Evolutionary conservation across 2,888 invertebrate species (phyloP), one percentile per base, ranked within the genome.

Genomic region (Cataglyphis rosenhaueri): DNA sequence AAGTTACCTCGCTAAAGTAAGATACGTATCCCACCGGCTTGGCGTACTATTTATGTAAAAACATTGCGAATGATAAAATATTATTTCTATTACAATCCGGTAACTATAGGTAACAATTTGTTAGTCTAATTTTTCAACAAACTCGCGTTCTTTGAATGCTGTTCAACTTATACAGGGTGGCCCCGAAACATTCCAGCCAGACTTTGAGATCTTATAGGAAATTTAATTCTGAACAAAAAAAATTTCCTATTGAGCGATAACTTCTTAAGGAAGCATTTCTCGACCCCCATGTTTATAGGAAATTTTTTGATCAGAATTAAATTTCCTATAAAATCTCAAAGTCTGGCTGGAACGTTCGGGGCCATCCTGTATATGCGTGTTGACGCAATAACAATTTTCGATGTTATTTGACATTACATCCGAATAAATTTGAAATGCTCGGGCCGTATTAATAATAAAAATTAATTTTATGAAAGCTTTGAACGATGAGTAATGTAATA

Each of bases 1-100:
- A 79, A 73, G 78, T 79, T 79, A 79, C 48, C 73, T 61, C 35
- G 74, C 73, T 79, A 79, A 79, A 79, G n/a, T 61, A 61, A 79
- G 78, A 79, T 79, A 71, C 44, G 71, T 55, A 38, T 57, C 68
- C 68, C 70, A 38, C 18, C 57, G 44, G 71, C 71, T 71, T 66
- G 41, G 35, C 35, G 15, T 73, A 18, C 73, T 35, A 71, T 79
- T 79, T 79, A 59, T 79, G 59, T 79, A 73, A 79, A 79, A 78
- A 44, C 44, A 35, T 25, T 32, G 52, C 52, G 44, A 10, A n/a
- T 32, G 35, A 79, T 71, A 79, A 59, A 79, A 44, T 79, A 71
- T 79, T 79, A 79, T 79, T 71, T 12, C 59, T 35, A 12, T 71
- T 35, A 25, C 12, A 21, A 59, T 41, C 32, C 15, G 21, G 18